Evolutionary conservation across 2,797 vertebrate genomes (phyloP).

Genomic region (Xenopus petersii): DNA sequence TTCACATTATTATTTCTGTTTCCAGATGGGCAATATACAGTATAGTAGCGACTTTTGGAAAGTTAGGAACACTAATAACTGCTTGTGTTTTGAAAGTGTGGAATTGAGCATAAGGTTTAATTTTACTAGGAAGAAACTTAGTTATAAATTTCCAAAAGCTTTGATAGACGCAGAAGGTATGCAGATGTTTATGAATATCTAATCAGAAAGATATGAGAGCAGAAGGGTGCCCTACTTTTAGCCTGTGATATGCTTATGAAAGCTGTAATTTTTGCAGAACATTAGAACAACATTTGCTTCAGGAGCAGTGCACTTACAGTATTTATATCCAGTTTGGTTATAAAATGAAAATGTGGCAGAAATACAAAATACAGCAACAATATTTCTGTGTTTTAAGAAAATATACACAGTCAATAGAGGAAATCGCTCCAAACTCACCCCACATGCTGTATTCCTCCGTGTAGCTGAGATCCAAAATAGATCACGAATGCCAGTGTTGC

Average conservation of each 20-base stretch:
- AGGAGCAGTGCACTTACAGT: conserved; percentile 14
- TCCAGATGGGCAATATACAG: too few relatives aligned
- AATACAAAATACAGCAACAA: conserved; percentile 20
- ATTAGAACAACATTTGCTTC: conserved; percentile 12
- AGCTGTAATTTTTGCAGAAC: conserved; percentile 5
- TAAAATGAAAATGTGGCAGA: conserved; percentile 11
- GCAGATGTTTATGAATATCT: conserved; percentile 46
- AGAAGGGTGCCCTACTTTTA: conserved; percentile 19
- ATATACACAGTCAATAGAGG: neutral
- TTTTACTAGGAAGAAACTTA: conserved; percentile 32
- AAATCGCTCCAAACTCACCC: too few relatives aligned
- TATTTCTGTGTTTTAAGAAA: conserved; percentile 10
- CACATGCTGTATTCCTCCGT: too few relatives aligned
- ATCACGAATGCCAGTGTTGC: too few relatives aligned
- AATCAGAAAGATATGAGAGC: conserved; percentile 12
- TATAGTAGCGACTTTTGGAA: too few relatives aligned
- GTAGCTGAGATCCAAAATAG: too few relatives aligned
- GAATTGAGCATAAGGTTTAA: conserved; percentile 20
- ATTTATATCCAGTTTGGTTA: conserved; percentile 25
- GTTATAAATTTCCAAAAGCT: conserved; percentile 27
- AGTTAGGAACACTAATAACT: too few relatives aligned
- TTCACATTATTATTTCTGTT: too few relatives aligned
- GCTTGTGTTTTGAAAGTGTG: neutral
- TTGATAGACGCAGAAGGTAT: conserved; percentile 40
- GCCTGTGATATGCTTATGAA: conserved; percentile 16